These are phyloP conservation scores for Eidolon helvum DNA, from an alignment of 2,113 vertebrate species.

Conservation along the genomic window DNA sequence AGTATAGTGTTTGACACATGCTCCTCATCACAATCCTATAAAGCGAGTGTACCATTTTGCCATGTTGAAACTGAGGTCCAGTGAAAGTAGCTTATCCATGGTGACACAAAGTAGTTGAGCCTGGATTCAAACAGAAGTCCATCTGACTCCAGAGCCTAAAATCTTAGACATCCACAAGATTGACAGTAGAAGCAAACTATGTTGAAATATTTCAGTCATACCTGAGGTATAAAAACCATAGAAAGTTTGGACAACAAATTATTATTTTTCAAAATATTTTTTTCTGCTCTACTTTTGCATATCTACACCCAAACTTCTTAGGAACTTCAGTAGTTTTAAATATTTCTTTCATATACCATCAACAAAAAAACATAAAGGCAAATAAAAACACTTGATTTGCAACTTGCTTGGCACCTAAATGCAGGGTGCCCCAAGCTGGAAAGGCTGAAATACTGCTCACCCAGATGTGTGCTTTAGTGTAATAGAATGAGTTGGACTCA, in stretches of 20 bases:
- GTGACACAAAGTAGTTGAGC: neutral
- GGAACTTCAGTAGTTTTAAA: neutral
- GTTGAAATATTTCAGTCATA: neutral
- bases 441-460: neutral
- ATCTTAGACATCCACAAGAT: neutral
- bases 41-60: neutral
- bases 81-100: neutral
- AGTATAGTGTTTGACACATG: neutral
- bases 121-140: neutral
- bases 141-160: neutral
- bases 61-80: neutral
- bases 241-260: neutral
- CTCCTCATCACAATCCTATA: neutral
- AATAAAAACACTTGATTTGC: neutral
- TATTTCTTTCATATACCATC: neutral
- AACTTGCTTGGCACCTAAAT: neutral
- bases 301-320: neutral
- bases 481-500: neutral
- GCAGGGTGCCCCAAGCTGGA: neutral
- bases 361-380: neutral
- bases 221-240: neutral
- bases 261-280: neutral
- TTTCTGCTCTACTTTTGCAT: neutral
- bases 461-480: neutral
- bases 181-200: neutral